Evolutionary conservation across 2,888 invertebrate genomes (phyloP), one percentile per base, ranked within the genome.

Genomic region (Molanna angustata): DNA sequence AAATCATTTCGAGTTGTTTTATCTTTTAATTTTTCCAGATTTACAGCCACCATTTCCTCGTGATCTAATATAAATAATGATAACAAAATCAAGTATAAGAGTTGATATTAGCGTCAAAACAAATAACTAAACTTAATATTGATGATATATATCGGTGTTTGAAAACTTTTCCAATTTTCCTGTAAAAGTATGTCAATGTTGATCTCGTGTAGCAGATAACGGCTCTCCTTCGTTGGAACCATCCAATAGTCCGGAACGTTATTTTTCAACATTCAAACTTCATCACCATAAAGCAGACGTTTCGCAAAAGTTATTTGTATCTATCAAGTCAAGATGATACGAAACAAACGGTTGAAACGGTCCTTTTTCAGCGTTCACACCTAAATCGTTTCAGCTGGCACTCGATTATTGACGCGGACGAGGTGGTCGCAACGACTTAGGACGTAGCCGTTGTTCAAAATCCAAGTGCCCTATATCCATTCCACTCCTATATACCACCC

Each of bases 101-200:
- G n/a, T n/a, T n/a, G n/a, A n/a, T n/a, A n/a, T n/a, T n/a, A n/a
- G n/a, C n/a, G n/a, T n/a, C n/a, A n/a, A n/a, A n/a, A n/a, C n/a
- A n/a, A n/a, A n/a, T n/a, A n/a, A n/a, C n/a, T n/a, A n/a, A n/a
- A n/a, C n/a, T n/a, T n/a, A n/a, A n/a, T n/a, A n/a, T n/a, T n/a
- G n/a, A n/a, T n/a, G n/a, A n/a, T n/a, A n/a, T n/a, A n/a, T n/a
- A n/a, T n/a, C n/a, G n/a, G n/a, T n/a, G n/a, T n/a, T n/a, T n/a
- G n/a, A 27, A 27, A 52, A 54, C 40, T 54, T 57, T 57, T 52
- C 54, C 52, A 48, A 54, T 52, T 57, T 57, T 44, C 51, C 33
- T 32, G 17, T 18, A 31, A 43, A 57, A 51, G 47, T 50, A 54
- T 47, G 53, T 51, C 53, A 54, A 54, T 54, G 50, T 57, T 57